These are phyloP conservation scores for Hesperophylax magnus DNA, from an alignment of 1,140 invertebrate genomes.

Conservation along the genomic window DNA sequence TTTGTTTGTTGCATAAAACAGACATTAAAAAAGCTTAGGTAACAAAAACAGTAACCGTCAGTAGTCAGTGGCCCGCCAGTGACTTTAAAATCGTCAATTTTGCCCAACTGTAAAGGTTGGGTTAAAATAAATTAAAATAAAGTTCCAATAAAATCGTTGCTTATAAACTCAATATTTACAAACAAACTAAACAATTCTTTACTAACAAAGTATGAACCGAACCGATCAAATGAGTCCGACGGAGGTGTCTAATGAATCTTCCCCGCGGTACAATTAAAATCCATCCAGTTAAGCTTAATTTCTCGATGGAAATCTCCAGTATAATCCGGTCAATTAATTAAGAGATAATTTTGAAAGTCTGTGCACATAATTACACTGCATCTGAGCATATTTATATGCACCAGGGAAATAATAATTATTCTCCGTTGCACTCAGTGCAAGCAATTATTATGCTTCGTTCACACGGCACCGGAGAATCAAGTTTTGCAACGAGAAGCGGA, in stretches of 20 bases:
- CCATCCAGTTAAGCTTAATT: background rate
- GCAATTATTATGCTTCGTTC: slow-evolving; percentile 28
- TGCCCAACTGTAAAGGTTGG: too few species aligned
- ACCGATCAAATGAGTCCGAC: too few species aligned
- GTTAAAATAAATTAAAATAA: too few species aligned
- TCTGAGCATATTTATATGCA: slow-evolving; percentile 18
- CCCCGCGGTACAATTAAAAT: background rate
- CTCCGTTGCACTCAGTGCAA: slow-evolving; percentile 1
- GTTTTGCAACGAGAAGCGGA: background rate
- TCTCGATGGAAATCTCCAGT: background rate
- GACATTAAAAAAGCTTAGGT: too few species aligned
- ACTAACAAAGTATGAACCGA: too few species aligned
- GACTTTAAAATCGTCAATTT: too few species aligned
- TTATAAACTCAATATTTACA: too few species aligned
- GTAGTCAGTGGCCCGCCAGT: too few species aligned
- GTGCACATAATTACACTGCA: slow-evolving; percentile 23
- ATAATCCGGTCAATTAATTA: slow-evolving; percentile 11
- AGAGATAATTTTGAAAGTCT: slow-evolving; percentile 16
- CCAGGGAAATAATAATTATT: slow-evolving; percentile 13
- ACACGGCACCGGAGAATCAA: slow-evolving; percentile 12
- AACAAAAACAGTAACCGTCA: too few species aligned
- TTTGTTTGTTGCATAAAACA: too few species aligned
- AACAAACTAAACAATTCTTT: too few species aligned
- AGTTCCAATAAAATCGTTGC: too few species aligned
- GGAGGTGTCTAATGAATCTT: background rate